Percentiles rank a stretch among this genome's conserved stretches.
These are phyloP conservation scores for Myiotriccus ornatus DNA, from an alignment of 2,797 vertebrate genomes.

Conservation along the genomic window DNA sequence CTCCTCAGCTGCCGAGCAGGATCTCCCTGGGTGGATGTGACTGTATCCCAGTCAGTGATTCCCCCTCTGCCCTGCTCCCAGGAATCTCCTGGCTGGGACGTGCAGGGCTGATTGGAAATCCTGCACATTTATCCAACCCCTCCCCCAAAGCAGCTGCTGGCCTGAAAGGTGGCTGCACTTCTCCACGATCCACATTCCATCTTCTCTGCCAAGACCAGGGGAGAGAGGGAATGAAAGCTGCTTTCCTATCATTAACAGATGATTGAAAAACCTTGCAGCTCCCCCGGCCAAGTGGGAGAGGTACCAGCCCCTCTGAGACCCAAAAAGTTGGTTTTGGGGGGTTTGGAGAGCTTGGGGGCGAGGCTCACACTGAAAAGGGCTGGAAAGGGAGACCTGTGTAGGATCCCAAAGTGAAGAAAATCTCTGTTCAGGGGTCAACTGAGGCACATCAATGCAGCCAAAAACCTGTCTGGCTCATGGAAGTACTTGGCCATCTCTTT, in stretches of 20 bases:
- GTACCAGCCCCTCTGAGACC: not conserved
- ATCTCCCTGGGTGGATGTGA: accelerated
- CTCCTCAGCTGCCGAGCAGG: not conserved
- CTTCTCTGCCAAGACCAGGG: not conserved
- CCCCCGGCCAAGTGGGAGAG: not conserved
- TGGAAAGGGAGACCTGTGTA: not conserved
- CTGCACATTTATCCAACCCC: not conserved
- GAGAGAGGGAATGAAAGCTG: not conserved
- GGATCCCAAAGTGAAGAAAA: not conserved
- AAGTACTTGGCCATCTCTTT: not conserved
- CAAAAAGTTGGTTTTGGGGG: not conserved
- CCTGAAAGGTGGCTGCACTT: slow-evolving; percentile 43
- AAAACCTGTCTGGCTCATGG: not conserved
- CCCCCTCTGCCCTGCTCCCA: not conserved
- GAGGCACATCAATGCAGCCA: not conserved
- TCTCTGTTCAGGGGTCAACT: not conserved
- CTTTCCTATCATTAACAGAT: slow-evolving; percentile 19
- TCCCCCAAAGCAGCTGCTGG: not conserved
- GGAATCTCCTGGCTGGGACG: not conserved
- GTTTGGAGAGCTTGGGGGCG: no score
- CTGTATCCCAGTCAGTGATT: accelerated
- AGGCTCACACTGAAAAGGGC: not conserved
- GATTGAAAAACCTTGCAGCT: slow-evolving; percentile 35
- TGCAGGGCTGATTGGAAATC: not conserved
- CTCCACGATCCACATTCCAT: not conserved